Conservation (phyloP, 1,140 invertebrate genomes). For the Neodiprion fabricii region DNA sequence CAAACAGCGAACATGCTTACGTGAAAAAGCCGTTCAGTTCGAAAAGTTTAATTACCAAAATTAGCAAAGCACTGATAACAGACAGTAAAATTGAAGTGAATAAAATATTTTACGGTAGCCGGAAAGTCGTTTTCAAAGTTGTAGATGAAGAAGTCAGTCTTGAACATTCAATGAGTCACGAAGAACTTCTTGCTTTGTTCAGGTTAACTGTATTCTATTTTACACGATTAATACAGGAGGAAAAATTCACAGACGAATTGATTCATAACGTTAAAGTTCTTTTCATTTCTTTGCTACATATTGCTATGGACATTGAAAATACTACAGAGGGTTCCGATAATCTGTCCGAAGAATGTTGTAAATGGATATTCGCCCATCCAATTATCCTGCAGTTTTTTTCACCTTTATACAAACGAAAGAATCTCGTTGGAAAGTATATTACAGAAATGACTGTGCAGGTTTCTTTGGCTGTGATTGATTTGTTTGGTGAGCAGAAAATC, state of each 20-base stretch:
- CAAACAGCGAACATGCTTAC: constrained; percentile 10
- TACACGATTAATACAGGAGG: constrained; percentile 37
- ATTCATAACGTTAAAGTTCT: constrained; percentile 35
- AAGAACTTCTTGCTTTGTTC: constrained; percentile 35
- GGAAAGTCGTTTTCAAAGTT: constrained; percentile 29
- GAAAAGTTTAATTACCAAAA: constrained; percentile 26
- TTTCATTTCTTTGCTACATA: constrained; percentile 41
- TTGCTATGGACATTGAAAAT: constrained; percentile 28
- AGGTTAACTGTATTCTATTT: constrained; percentile 50
- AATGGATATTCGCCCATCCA: constrained; percentile 60
- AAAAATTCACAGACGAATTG: constrained; percentile 30
- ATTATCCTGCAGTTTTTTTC: constrained; percentile 64
- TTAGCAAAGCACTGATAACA: constrained; percentile 33
- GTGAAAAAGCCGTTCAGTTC: constrained; percentile 29
- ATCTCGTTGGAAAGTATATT: constrained; percentile 45
- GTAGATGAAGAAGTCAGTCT: constrained; percentile 26
- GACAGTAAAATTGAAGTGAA: constrained; percentile 25
- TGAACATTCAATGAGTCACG: constrained; percentile 29
- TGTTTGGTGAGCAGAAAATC: constrained; percentile 27
- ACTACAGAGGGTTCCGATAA: not conserved
- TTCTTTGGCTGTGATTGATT: constrained; percentile 29
- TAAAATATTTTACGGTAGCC: constrained; percentile 26
- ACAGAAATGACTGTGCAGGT: constrained; percentile 59
- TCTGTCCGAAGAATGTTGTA: constrained; percentile 31
- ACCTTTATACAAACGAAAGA: constrained; percentile 54